Evolutionary conservation across 2,888 invertebrate genomes (phyloP).

Genomic region (Conomelus anceps): DNA sequence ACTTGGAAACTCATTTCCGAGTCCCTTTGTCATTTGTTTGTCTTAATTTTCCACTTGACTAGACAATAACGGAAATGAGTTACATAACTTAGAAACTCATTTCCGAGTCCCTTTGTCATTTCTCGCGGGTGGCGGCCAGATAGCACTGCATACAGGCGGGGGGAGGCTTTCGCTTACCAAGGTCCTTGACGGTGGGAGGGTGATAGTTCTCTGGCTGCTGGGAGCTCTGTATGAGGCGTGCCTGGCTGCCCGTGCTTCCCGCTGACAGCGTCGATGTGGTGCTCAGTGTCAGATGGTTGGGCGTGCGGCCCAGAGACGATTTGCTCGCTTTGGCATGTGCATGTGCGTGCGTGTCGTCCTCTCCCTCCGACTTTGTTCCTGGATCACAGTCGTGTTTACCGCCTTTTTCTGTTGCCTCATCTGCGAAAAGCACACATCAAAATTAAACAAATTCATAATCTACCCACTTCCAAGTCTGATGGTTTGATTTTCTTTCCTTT

Average conservation of each 20-base stretch:
- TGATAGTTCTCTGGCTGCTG: slow-evolving; percentile 90
- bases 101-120: slow-evolving; percentile 27
- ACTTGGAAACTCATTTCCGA: slow-evolving; percentile 33
- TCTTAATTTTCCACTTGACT: too few relatives aligned
- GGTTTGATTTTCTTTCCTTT: too few relatives aligned
- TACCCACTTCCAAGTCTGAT: too few relatives aligned
- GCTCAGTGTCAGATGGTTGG: slow-evolving; percentile 88
- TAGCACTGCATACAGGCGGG: slow-evolving; percentile 36
- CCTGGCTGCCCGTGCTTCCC: slow-evolving; percentile 88
- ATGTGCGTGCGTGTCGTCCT: slow-evolving; percentile 54
- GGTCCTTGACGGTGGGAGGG: slow-evolving; percentile 77
- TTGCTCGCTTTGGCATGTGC: slow-evolving; percentile 41
- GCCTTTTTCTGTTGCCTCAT: slow-evolving; percentile 30
- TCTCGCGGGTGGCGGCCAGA: slow-evolving; percentile 28
- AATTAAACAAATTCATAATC: too few relatives aligned
- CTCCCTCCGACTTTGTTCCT: slow-evolving; percentile 80
- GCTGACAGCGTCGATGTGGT: slow-evolving; percentile 91
- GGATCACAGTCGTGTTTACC: slow-evolving; percentile 46
- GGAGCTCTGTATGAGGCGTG: slow-evolving; percentile 87
- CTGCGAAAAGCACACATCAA: slow-evolving; percentile 15
- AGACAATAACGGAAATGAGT: neutral
- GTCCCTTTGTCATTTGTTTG: slow-evolving; percentile 18
- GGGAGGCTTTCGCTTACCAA: slow-evolving; percentile 61
- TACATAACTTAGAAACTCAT: slow-evolving; percentile 32
- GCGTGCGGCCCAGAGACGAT: slow-evolving; percentile 75